A percentile compares a stretch with the other conserved stretches of the same genome.
These are phyloP conservation scores for Hypomesus transpacificus DNA, from an alignment of 2,113 vertebrate species.

Conservation along the genomic window DNA sequence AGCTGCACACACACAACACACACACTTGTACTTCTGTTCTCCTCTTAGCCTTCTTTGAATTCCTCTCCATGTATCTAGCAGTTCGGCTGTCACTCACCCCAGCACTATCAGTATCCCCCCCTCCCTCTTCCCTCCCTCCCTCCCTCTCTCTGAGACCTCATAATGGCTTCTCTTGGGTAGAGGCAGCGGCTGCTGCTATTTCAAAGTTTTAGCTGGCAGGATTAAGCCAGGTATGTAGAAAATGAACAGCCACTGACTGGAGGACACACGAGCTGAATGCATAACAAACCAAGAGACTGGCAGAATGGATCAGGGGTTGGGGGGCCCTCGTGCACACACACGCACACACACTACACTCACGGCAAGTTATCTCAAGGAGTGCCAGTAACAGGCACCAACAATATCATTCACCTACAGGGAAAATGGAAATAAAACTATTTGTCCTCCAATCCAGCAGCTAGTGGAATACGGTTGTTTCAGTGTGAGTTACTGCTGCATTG, in stretches of 20 bases:
- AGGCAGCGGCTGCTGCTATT: conserved; percentile 56
- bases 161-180: conserved; percentile 62
- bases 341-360: conserved; percentile 4
- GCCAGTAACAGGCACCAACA: conserved; percentile 41
- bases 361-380: conserved; percentile 43
- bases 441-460: conserved; percentile 27
- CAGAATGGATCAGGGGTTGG: neutral
- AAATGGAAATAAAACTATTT: conserved; percentile 45
- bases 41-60: conserved; percentile 61
- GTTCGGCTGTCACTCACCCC: conserved; percentile 55
- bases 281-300: conserved; percentile 59
- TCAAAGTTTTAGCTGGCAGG: conserved; percentile 66
- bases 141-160: conserved; percentile 37
- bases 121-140: neutral
- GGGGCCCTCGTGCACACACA: neutral
- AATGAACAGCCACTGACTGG: conserved; percentile 68
- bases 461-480: too few relatives aligned
- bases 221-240: conserved; percentile 68
- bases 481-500: too few relatives aligned
- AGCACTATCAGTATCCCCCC: conserved; percentile 51
- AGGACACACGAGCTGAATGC: conserved; percentile 66
- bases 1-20: neutral
- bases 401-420: conserved; percentile 38
- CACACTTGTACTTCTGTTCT: conserved; percentile 38
- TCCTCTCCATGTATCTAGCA: conserved; percentile 63